Conservation (phyloP, 2,888 invertebrate species). For the Scaptomyza tumidula region DNA sequence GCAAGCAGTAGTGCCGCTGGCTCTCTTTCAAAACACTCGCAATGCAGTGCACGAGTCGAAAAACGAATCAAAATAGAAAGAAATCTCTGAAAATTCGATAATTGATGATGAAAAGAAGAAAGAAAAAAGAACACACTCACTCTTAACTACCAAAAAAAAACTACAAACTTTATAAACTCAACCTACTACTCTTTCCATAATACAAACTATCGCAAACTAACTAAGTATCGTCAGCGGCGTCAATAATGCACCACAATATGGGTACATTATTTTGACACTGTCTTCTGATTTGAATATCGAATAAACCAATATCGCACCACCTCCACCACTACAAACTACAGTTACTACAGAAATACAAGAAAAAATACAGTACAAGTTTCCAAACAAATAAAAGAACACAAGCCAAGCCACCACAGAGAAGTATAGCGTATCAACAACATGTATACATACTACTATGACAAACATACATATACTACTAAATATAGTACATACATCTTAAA, state of each 20-base stretch:
- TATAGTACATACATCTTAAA: slow-evolving; percentile 11
- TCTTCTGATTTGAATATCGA: slow-evolving; percentile 85
- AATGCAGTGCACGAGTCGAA: slow-evolving; percentile 45
- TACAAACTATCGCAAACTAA: slow-evolving; percentile 77
- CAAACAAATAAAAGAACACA: slow-evolving; percentile 28
- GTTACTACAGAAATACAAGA: slow-evolving; percentile 55
- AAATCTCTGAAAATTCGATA: slow-evolving; percentile 15
- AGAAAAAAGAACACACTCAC: slow-evolving; percentile 38
- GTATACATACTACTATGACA: slow-evolving; percentile 36
- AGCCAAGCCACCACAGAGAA: slow-evolving; percentile 62
- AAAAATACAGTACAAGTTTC: slow-evolving; percentile 57
- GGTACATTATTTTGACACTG: slow-evolving; percentile 85
- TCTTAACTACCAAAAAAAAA: slow-evolving; percentile 39
- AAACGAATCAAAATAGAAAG: neutral
- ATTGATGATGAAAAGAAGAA: slow-evolving; percentile 18
- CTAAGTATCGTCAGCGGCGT: slow-evolving; percentile 65
- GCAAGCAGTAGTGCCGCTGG: slow-evolving; percentile 49
- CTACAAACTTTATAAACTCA: slow-evolving; percentile 41
- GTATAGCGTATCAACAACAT: slow-evolving; percentile 74
- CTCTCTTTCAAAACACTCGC: slow-evolving; percentile 20
- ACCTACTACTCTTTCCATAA: slow-evolving; percentile 74
- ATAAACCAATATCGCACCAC: slow-evolving; percentile 58
- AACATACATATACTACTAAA: slow-evolving; percentile 3
- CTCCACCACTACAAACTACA: slow-evolving; percentile 59
- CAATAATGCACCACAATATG: slow-evolving; percentile 81